These are phyloP conservation scores for Trichacis sp. DNA, from an alignment of 2,888 invertebrate genomes.

Conservation along the genomic window DNA sequence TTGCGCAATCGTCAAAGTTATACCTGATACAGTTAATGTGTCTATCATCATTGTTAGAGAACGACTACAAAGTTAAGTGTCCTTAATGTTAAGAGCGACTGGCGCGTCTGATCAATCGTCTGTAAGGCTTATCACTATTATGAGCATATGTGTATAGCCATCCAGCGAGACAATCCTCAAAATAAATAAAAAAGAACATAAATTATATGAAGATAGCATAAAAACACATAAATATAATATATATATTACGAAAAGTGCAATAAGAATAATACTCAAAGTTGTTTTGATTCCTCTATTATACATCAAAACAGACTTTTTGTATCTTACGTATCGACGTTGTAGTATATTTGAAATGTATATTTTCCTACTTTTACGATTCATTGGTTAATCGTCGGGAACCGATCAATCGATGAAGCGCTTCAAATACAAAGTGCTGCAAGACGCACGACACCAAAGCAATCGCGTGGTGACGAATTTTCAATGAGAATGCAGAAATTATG, in stretches of 20 bases:
- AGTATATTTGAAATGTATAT: constrained; percentile 15
- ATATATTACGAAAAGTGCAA: constrained; percentile 39
- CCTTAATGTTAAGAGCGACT: constrained; percentile 63
- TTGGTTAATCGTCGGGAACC: not conserved
- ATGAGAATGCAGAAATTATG: constrained; percentile 7
- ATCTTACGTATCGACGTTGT: constrained; percentile 34
- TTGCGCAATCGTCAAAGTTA: constrained; percentile 43
- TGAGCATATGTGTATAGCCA: constrained; percentile 41
- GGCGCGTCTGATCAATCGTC: constrained; percentile 40
- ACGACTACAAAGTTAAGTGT: constrained; percentile 66
- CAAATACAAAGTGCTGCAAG: not conserved
- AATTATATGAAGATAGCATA: constrained; percentile 6
- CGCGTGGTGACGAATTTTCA: constrained; percentile 13
- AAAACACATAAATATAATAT: constrained; percentile 14
- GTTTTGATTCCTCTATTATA: not conserved
- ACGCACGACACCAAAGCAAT: not conserved
- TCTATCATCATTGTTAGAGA: constrained; percentile 51
- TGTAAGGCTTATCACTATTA: constrained; percentile 18
- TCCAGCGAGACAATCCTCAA: constrained; percentile 42
- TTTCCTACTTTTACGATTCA: not conserved
- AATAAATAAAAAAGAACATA: no score
- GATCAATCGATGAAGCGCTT: not conserved
- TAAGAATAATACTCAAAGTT: constrained; percentile 18
- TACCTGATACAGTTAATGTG: constrained; percentile 44
- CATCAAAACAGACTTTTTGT: constrained; percentile 28